phyloP scores from a whole-genome alignment of 30 jellyfish, hydroid and myxozoan species.

The Aurelia aurita complex sp. Pacific region DNA sequence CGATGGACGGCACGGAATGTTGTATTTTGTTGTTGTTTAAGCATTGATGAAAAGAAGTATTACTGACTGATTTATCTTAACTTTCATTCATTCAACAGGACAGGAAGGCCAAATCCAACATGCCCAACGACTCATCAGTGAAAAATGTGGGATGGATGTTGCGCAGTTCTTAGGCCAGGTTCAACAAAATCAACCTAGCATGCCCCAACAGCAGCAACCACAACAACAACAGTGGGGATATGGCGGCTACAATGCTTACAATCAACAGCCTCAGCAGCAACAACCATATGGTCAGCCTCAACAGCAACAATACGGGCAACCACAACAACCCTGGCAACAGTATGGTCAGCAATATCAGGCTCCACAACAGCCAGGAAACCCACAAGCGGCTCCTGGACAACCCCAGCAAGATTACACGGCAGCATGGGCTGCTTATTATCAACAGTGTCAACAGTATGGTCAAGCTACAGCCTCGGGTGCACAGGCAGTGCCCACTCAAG shows the following conservation, averaged over 20 bases:
- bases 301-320: conserved; percentile 75
- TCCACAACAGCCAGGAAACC: conserved; percentile 68
- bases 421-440: conserved; percentile 92
- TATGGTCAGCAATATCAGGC: conserved; percentile 63
- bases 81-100: conserved; percentile 49
- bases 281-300: conserved; percentile 74
- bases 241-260: conserved; percentile 67
- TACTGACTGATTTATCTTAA: neutral
- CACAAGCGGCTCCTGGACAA: conserved; percentile 55
- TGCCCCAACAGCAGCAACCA: conserved; percentile 67
- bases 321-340: conserved; percentile 73
- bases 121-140: conserved; percentile 90
- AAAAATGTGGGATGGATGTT: conserved; percentile 78
- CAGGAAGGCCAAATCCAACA: conserved; percentile 85
- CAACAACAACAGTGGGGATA: conserved; percentile 83
- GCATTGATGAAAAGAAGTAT: too few species aligned
- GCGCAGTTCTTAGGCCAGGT: conserved; percentile 39
- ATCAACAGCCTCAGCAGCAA: conserved; percentile 82
- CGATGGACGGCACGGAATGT: too few species aligned
- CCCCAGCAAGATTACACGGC: conserved; percentile 78
- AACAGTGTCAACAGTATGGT: conserved; percentile 79
- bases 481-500: conserved; percentile 65
- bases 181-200: conserved; percentile 14
- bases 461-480: conserved; percentile 57
- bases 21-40: too few species aligned